Evolutionary conservation across 2,113 vertebrate genomes (phyloP), one percentile per base, ranked within the genome.

Genomic region (Neoarius graeffei): DNA sequence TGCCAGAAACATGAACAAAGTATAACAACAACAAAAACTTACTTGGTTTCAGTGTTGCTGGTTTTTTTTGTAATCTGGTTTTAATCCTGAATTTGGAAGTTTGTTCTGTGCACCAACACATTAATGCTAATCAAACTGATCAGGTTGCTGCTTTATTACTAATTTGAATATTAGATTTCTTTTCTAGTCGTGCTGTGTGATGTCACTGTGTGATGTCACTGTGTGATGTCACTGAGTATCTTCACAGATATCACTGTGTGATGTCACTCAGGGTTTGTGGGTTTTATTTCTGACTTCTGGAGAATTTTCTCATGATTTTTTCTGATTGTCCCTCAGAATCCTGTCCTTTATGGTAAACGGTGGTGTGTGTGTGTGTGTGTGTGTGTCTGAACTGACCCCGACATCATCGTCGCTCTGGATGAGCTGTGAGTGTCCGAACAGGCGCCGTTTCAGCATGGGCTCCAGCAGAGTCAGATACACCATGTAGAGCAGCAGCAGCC

Each of bases 401-500:
- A 97, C 94, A 10, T 99, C 98, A 3, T 99, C 98, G 48, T 99
- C 98, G 0, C 94, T 99, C 92, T 99, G 97, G 91, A 99, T 97
- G 64, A 99, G 95, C 91, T 98, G 98, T 0, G 98, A 99, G 92
- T 99, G 98, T 90, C 98, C 98, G 91, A 99, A 98, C 50, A 99
- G 96, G 76, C 96, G 96, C 76, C 98, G 97, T 95, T 99, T 99
- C 93, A 99, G 93, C 1, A 99, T 97, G 69, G 98, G 98, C 90
- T 99, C 99, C 93, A 99, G 93, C 73, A 99, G 93, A 4, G 98
- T 99, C 88, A 99, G 96, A 90, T 99, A 99, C 7, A 98, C 96
- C 99, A 99, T 99, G 93, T 99, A 99, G 25, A 99, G 95, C 69
- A 99, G 96, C 27, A 99, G 95, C 4, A 99, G 94, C 66, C 98